A percentile compares a stretch with the other conserved stretches of the same genome.
Evolutionary conservation across 2,797 vertebrate species (phyloP).

Genomic region (Erpetoichthys calabaricus): DNA sequence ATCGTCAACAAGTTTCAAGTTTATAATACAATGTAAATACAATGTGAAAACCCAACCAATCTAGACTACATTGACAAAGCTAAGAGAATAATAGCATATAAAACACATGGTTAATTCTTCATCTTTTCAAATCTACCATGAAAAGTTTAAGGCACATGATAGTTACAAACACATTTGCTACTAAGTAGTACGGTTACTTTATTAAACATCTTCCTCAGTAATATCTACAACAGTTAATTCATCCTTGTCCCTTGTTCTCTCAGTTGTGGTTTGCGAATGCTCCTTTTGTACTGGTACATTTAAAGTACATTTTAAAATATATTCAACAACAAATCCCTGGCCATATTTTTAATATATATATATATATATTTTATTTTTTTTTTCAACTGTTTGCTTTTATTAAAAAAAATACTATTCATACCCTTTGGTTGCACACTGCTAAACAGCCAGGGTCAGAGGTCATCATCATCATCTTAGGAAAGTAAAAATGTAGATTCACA

Average conservation of each 20-base stretch:
- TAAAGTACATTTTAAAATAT: conserved; percentile 30
- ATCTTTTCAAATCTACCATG: conserved; percentile 59
- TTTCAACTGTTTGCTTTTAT: too few relatives aligned
- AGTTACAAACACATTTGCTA: conserved; percentile 91
- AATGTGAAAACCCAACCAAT: conserved; percentile 73
- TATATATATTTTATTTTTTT: conserved; percentile 25
- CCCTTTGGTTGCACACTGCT: conserved; percentile 51
- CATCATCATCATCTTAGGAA: conserved; percentile 23
- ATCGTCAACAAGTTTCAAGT: conserved; percentile 51
- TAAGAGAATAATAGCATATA: conserved; percentile 46
- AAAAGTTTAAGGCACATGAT: conserved; percentile 97
- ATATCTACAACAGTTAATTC: conserved; percentile 54
- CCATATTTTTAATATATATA: conserved; percentile 15
- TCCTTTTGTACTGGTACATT: conserved; percentile 23
- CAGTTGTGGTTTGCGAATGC: conserved; percentile 20
- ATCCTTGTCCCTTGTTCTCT: conserved; percentile 27
- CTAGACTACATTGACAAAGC: conserved; percentile 58
- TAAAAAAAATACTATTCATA: conserved; percentile 14
- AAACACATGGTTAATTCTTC: conserved; percentile 59
- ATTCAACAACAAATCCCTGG: conserved; percentile 19
- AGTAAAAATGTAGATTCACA: conserved; percentile 24
- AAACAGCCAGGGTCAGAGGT: conserved; percentile 32
- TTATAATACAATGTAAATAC: conserved; percentile 83
- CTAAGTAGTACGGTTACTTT: conserved; percentile 66
- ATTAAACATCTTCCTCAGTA: conserved; percentile 43